phyloP scores from a whole-genome alignment of 2,113 vertebrate species.

The Bujurquina vittata region DNA sequence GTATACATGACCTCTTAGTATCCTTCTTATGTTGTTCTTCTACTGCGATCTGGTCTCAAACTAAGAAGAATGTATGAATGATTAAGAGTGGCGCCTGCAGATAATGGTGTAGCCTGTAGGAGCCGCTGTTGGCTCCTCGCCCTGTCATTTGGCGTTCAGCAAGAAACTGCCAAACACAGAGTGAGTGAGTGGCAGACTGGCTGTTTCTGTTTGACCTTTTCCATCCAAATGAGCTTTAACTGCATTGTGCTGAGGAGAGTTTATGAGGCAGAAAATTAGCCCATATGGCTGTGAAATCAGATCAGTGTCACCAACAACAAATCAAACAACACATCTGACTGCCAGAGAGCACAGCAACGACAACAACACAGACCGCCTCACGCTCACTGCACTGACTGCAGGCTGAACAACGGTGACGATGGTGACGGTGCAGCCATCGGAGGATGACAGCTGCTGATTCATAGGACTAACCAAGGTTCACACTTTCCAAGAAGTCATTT shows the following conservation, averaged over 20 bases:
- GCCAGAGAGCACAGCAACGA: neutral
- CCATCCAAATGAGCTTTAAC: slow-evolving; percentile 20
- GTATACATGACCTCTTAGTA: neutral
- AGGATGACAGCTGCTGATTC: neutral
- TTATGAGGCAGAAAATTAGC: slow-evolving; percentile 36
- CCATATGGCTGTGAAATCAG: slow-evolving; percentile 32
- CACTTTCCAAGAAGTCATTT: neutral
- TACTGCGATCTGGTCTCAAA: neutral
- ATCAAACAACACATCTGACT: neutral
- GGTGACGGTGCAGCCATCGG: neutral
- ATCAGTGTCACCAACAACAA: slow-evolving; percentile 17
- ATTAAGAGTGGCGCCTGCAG: neutral
- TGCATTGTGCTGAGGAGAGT: neutral
- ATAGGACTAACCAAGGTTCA: neutral
- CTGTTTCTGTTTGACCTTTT: slow-evolving; percentile 38
- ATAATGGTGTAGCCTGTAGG: neutral
- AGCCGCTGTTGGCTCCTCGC: neutral
- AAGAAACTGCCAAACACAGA: neutral
- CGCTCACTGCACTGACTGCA: neutral
- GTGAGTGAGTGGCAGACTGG: neutral
- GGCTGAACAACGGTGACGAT: neutral
- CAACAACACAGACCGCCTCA: neutral
- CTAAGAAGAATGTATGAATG: neutral
- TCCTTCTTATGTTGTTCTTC: neutral
- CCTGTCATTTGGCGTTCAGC: neutral